Percentiles rank a stretch among this genome's conserved stretches.
Conservation (phyloP, 2,797 vertebrate genomes). For the Brachymystax lenok region DNA sequence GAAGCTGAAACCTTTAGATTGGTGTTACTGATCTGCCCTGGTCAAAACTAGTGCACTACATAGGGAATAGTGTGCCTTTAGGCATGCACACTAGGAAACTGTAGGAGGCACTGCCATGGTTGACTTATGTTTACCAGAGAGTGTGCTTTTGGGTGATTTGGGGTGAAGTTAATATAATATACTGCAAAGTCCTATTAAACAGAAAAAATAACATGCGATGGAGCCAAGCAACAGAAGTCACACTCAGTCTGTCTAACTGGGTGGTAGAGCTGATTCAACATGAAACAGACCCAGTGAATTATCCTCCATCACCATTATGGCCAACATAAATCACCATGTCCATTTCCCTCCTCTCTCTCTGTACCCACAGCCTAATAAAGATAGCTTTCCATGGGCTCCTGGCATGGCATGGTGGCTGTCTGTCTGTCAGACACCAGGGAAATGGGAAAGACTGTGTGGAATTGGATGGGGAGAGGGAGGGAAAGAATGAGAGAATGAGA, state of each 20-base stretch:
- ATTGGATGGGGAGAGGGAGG: not conserved
- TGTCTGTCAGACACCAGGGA: not conserved
- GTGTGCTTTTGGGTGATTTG: not conserved
- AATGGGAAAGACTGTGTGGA: not conserved
- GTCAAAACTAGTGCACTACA: not conserved
- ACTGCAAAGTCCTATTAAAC: not conserved
- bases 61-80: not conserved
- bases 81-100: not conserved
- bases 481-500: no score
- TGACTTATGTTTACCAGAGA: not conserved
- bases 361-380: slow-evolving; percentile 70
- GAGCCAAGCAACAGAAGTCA: slow-evolving; percentile 44
- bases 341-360: slow-evolving; percentile 64
- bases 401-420: slow-evolving; percentile 34
- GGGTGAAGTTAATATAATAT: not conserved
- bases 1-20: not conserved
- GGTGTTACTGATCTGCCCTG: not conserved
- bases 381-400: slow-evolving; percentile 67
- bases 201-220: not conserved
- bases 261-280: slow-evolving; percentile 72
- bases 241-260: slow-evolving; percentile 55
- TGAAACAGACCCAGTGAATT: slow-evolving; percentile 59
- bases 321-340: slow-evolving; percentile 65
- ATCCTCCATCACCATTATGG: slow-evolving; percentile 71
- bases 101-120: not conserved